Conservation (phyloP, 1,140 invertebrate species). For the Hormaphis cornu region DNA sequence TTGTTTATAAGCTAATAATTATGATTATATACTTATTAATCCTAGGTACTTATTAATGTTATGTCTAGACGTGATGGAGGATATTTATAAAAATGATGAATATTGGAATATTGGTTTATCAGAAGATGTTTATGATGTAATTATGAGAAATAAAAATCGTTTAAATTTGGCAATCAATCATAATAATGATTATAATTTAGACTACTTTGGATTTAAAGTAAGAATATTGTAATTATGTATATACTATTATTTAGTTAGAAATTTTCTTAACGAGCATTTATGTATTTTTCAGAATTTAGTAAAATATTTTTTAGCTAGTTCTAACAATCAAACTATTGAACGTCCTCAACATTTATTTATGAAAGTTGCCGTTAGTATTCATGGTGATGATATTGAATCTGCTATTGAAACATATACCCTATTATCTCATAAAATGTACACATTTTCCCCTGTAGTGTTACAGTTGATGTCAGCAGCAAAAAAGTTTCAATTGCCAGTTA, state of each 20-base stretch:
- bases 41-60: slow-evolving; percentile 13
- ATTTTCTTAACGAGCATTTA: not conserved
- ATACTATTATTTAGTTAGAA: not conserved
- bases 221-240: not conserved
- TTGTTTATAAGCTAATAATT: not conserved
- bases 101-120: slow-evolving; percentile 57
- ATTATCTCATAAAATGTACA: slow-evolving; percentile 92
- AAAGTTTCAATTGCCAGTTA: slow-evolving; percentile 88
- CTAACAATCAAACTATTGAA: slow-evolving; percentile 87
- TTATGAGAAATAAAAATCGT: slow-evolving; percentile 75
- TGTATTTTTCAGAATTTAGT: slow-evolving; percentile 64
- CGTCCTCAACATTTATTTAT: slow-evolving; percentile 98
- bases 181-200: slow-evolving; percentile 93
- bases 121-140: slow-evolving; percentile 69
- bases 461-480: slow-evolving; percentile 86
- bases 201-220: slow-evolving; percentile 97
- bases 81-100: slow-evolving; percentile 70
- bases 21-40: not conserved
- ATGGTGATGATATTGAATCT: slow-evolving; percentile 82
- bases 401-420: slow-evolving; percentile 96
- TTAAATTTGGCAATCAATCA: slow-evolving; percentile 94
- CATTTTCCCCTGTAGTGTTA: slow-evolving; percentile 40
- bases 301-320: slow-evolving; percentile 87
- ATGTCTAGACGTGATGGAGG: slow-evolving; percentile 78
- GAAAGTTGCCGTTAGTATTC: slow-evolving; percentile 93